phyloP scores from a whole-genome alignment of 2,113 vertebrate genomes.

The Macaca nemestrina region DNA sequence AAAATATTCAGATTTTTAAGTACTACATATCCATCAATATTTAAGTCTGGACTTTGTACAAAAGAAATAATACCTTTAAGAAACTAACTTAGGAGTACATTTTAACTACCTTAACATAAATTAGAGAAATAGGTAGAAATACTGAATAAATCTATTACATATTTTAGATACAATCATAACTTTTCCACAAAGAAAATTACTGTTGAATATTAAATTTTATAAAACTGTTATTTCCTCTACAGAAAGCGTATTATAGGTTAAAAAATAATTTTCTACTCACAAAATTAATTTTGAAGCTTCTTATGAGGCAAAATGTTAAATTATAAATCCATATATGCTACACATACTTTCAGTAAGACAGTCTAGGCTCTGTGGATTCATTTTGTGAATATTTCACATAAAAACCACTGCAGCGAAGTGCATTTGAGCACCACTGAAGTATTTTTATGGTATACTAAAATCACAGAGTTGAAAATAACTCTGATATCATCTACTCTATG shows the following conservation, averaged over 20 bases:
- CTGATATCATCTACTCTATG: background rate
- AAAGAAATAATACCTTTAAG: background rate
- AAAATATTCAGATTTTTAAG: background rate
- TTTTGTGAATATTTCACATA: background rate
- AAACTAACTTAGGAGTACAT: background rate
- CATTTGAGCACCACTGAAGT: background rate
- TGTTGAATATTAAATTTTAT: constrained; percentile 39
- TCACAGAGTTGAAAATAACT: background rate
- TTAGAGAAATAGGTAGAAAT: background rate
- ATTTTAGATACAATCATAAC: background rate
- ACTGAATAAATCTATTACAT: background rate
- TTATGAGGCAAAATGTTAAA: background rate
- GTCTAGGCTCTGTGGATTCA: background rate
- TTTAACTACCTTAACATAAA: background rate
- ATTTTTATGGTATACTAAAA: constrained; percentile 18
- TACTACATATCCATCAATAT: background rate
- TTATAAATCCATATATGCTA: background rate
- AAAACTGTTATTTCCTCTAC: background rate
- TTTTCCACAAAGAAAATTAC: background rate
- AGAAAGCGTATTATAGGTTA: background rate
- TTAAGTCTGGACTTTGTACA: background rate
- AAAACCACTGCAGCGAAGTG: background rate
- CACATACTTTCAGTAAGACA: background rate
- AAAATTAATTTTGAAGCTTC: constrained; percentile 27
- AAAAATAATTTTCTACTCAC: background rate